These are phyloP conservation scores for Schizothorax lantsangensis DNA, from an alignment of 2,797 vertebrate species.

Conservation along the genomic window DNA sequence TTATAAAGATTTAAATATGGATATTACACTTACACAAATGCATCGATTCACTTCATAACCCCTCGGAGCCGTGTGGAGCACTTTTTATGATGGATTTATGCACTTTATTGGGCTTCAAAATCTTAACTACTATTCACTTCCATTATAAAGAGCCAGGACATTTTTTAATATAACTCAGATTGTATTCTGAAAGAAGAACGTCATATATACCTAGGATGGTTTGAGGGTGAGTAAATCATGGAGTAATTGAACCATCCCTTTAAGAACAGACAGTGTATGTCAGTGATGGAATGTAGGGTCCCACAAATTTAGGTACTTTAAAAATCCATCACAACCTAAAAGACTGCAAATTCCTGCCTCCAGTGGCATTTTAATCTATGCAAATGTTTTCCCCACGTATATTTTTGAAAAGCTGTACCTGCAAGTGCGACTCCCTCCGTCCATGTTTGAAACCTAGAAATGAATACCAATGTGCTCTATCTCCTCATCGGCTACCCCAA, in stretches of 20 bases:
- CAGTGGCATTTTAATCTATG: background rate
- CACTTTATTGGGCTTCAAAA: background rate
- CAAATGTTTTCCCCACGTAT: background rate
- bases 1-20: background rate
- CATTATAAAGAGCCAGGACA: background rate
- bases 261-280: background rate
- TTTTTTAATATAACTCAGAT: too few relatives aligned
- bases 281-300: background rate
- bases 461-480: background rate
- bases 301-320: background rate
- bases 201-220: background rate
- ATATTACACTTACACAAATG: background rate
- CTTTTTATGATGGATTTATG: background rate
- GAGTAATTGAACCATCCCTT: too few relatives aligned
- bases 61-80: background rate
- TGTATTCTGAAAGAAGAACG: background rate
- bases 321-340: background rate
- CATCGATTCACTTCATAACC: background rate
- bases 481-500: conserved; percentile 18
- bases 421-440: background rate
- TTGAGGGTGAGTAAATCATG: background rate
- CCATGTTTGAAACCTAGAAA: conserved; percentile 1
- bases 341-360: background rate
- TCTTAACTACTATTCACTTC: background rate
- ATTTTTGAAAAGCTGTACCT: background rate